Conservation (phyloP, 2,113 vertebrate species). For the Clarias batrachus region DNA sequence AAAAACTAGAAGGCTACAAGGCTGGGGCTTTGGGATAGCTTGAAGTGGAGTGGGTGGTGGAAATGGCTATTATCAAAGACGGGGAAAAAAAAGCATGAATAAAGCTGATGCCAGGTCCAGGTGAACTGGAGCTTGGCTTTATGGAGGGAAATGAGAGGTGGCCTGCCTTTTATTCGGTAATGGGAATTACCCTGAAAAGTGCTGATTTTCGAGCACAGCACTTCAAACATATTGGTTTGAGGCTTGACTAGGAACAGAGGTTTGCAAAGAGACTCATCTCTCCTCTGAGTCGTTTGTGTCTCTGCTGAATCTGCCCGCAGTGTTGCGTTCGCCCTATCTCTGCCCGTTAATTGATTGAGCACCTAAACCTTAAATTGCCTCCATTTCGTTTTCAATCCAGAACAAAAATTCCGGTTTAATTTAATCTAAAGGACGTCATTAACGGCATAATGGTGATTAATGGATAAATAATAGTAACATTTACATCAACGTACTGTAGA, state of each 20-base stretch:
- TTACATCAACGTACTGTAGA: slow-evolving; percentile 60
- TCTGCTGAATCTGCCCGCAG: slow-evolving; percentile 44
- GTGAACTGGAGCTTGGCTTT: slow-evolving; percentile 41
- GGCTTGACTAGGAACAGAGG: slow-evolving; percentile 15
- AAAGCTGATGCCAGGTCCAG: slow-evolving; percentile 53
- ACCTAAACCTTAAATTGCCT: slow-evolving; percentile 58
- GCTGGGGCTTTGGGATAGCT: neutral
- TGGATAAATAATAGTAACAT: slow-evolving; percentile 71
- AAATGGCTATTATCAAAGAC: slow-evolving; percentile 45
- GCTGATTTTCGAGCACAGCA: slow-evolving; percentile 43
- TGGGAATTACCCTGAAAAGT: slow-evolving; percentile 52
- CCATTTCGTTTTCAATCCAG: slow-evolving; percentile 61
- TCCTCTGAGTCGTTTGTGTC: slow-evolving; percentile 31
- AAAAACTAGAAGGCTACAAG: slow-evolving; percentile 25
- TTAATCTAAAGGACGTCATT: slow-evolving; percentile 70
- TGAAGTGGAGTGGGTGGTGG: neutral
- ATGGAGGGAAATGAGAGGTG: slow-evolving; percentile 41
- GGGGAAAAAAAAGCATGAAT: slow-evolving; percentile 56
- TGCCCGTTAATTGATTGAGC: slow-evolving; percentile 65
- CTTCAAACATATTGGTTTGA: slow-evolving; percentile 42
- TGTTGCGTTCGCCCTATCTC: slow-evolving; percentile 59
- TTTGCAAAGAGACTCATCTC: slow-evolving; percentile 16
- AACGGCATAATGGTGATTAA: slow-evolving; percentile 71
- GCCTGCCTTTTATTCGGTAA: slow-evolving; percentile 41
- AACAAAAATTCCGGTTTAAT: slow-evolving; percentile 64